Evolutionary conservation across 2,888 invertebrate genomes (phyloP), one percentile per base, ranked within the genome.

Genomic region (Anoncus sp.): DNA sequence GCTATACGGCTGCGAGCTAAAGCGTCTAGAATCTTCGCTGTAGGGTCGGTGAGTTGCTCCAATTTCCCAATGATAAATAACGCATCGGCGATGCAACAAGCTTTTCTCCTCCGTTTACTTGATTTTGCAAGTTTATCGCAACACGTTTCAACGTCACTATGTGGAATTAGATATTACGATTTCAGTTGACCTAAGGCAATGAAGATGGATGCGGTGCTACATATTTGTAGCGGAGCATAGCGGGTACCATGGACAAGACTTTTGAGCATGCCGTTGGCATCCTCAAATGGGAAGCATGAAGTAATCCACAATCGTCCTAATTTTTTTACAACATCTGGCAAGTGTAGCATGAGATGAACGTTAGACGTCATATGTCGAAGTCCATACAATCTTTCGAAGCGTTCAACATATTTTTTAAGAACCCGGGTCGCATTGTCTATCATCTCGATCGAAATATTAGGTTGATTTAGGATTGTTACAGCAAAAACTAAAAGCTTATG

Each of bases 341-440:
- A 73, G 73, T 86, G 84, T 7, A 80, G 59, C 14, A 85, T 12
- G 6, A 71, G 38, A 69, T 86, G 84, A 3, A 83, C 51, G 67
- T 83, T 84, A 16, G 53, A 66, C 1, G 77, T 74, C 80, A 83
- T 80, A 55, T 83, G 55, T 3, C 69, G 49, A 20, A 73, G 20
- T 1, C 77, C 76, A 73, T 84, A 85, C 14, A 82, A 49, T 31
- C 7, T 20, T 59, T 82, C 70, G 43, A 80, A 84, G 18, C 55
- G 16, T 60, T 47, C 40, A 1, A 77, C 35, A 71, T 49, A 53
- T 53, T 53, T 31, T 35, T 55, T 53, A 35, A 55, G 38, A 40
- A 49, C 24, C 27, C n/a, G 7, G 7, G 65, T 35, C 35, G 82
- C 82, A 18, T 55, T 22, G 12, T 60, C 10, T 18, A 82, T 24